Percentiles rank a stretch among this genome's conserved stretches.
Evolutionary conservation across 2,888 invertebrate genomes (phyloP).

Genomic region (Xanthia togata): DNA sequence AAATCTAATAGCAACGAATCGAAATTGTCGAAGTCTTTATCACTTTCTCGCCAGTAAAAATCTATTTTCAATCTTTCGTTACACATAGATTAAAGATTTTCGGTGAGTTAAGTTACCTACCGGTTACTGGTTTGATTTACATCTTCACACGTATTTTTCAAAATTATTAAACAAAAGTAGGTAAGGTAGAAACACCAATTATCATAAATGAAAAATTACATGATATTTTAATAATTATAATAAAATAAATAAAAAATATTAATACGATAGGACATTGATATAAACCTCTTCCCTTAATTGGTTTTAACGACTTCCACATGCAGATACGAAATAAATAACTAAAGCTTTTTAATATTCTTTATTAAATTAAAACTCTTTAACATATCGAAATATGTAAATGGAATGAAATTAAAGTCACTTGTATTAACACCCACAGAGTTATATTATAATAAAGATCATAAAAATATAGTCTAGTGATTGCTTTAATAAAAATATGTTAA

Average conservation of each 20-base stretch:
- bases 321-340: background rate
- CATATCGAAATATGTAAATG: slow-evolving; percentile 55
- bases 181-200: slow-evolving; percentile 7
- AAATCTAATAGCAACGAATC: background rate
- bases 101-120: background rate
- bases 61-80: background rate
- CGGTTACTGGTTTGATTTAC: background rate
- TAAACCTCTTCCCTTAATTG: slow-evolving; percentile 30
- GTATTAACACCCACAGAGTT: slow-evolving; percentile 56
- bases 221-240: too few relatives aligned
- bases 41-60: too few relatives aligned
- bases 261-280: slow-evolving; percentile 1
- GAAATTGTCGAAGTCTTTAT: background rate
- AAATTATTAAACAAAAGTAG: background rate
- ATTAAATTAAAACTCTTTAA: slow-evolving; percentile 28
- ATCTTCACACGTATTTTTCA: background rate
- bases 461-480: slow-evolving; percentile 43
- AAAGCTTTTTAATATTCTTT: slow-evolving; percentile 4
- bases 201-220: background rate
- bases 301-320: slow-evolving; percentile 15
- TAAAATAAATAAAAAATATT: slow-evolving; percentile 8
- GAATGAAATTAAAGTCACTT: slow-evolving; percentile 36
- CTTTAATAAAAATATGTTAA: slow-evolving; percentile 54
- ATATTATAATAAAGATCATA: slow-evolving; percentile 34
- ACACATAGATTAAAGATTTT: background rate